Percentiles rank a stretch among this genome's conserved stretches.
phyloP scores from a whole-genome alignment of 2,797 vertebrate species.

The Acanthurus tractus region DNA sequence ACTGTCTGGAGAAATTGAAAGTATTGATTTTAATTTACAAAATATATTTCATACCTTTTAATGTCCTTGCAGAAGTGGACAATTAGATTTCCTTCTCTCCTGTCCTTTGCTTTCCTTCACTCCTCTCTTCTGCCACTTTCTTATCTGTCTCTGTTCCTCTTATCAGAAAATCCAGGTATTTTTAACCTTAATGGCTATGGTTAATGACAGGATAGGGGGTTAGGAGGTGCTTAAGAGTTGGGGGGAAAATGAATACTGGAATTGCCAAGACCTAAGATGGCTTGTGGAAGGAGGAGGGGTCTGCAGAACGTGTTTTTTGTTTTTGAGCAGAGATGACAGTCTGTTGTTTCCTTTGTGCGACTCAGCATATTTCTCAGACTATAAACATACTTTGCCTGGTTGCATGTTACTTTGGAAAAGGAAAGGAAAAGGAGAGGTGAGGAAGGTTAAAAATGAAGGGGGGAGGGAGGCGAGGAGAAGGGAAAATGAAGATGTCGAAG shows the following conservation, averaged over 20 bases:
- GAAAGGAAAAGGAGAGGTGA: slow-evolving; percentile 35
- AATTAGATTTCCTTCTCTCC: slow-evolving; percentile 81
- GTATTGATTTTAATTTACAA: slow-evolving; percentile 95
- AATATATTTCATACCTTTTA: slow-evolving; percentile 89
- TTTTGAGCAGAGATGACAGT: slow-evolving; percentile 32
- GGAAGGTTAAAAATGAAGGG: slow-evolving; percentile 9
- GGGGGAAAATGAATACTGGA: slow-evolving; percentile 22
- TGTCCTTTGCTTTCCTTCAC: slow-evolving; percentile 52
- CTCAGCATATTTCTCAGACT: slow-evolving; percentile 44
- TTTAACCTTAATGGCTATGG: slow-evolving; percentile 68
- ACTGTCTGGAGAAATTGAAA: slow-evolving; percentile 92
- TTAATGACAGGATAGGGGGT: slow-evolving; percentile 56
- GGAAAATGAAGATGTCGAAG: slow-evolving; percentile 34
- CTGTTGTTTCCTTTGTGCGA: slow-evolving; percentile 25
- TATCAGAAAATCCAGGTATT: slow-evolving; percentile 71
- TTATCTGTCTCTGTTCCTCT: slow-evolving; percentile 49
- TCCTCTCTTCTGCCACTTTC: slow-evolving; percentile 24
- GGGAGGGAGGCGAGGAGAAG: background rate
- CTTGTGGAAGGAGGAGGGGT: background rate
- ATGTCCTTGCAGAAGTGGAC: slow-evolving; percentile 85
- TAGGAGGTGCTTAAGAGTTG: slow-evolving; percentile 14
- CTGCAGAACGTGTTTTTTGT: slow-evolving; percentile 20
- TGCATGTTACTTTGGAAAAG: slow-evolving; percentile 33
- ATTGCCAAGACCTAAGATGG: slow-evolving; percentile 39
- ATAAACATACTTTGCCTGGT: slow-evolving; percentile 47